Evolutionary conservation across 2,888 invertebrate species (phyloP).

Genomic region (Campopleginae sp.): DNA sequence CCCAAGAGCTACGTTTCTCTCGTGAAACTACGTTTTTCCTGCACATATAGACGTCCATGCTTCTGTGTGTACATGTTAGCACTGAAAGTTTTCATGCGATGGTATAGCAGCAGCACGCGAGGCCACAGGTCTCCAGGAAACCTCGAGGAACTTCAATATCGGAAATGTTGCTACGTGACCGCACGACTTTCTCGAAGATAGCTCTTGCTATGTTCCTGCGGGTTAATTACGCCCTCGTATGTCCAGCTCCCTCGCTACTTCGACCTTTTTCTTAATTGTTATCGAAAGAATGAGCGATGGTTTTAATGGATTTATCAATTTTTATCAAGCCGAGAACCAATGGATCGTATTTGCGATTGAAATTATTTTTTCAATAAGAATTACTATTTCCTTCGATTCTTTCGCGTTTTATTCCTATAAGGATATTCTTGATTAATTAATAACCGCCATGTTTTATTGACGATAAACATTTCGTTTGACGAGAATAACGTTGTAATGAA

Average conservation of each 20-base stretch:
- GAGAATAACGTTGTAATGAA: background rate
- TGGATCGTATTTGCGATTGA: background rate
- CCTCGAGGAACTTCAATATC: constrained; percentile 50
- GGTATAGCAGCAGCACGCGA: constrained; percentile 53
- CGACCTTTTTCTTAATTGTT: background rate
- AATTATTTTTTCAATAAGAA: background rate
- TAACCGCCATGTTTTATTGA: background rate
- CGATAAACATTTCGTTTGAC: background rate
- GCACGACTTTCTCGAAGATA: constrained; percentile 34
- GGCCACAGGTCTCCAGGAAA: constrained; percentile 39
- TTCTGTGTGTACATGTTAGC: constrained; percentile 23
- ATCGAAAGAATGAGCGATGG: constrained; percentile 1
- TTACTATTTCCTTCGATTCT: background rate
- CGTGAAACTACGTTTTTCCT: constrained; percentile 25
- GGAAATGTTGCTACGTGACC: constrained; percentile 61
- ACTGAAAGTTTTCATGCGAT: constrained; percentile 62
- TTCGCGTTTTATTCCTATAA: background rate
- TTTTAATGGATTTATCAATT: constrained; percentile 11
- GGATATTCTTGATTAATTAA: background rate
- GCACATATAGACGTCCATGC: background rate
- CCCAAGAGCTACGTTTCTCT: constrained; percentile 22
- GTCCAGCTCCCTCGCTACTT: background rate
- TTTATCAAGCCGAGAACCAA: background rate
- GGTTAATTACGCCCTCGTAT: background rate
- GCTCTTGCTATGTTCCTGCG: constrained; percentile 2